Percentiles rank a stretch among this genome's conserved stretches.
Evolutionary conservation across 1,140 invertebrate species (phyloP).

Genomic region (Brachionus plicatilis): DNA sequence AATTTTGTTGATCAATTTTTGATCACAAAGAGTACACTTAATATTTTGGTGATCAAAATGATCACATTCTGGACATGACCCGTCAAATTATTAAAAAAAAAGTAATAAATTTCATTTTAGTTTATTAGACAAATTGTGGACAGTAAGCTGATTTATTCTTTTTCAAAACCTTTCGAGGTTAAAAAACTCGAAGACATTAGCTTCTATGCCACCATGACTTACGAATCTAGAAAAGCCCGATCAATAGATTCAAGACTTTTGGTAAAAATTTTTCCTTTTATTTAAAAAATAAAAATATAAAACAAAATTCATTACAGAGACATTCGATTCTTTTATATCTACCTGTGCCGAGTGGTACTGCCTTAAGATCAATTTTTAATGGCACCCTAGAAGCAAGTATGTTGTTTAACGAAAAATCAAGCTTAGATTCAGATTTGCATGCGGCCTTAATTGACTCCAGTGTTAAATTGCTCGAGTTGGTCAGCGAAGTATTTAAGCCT

Average conservation of each 20-base stretch:
- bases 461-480: slow-evolving; percentile 48
- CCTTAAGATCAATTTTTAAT: slow-evolving; percentile 48
- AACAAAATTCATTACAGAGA: slow-evolving; percentile 44
- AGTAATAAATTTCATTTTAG: slow-evolving; percentile 43
- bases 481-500: slow-evolving; percentile 49
- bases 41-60: too few species aligned
- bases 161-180: slow-evolving; percentile 54
- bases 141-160: slow-evolving; percentile 50
- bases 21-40: too few species aligned
- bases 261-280: slow-evolving; percentile 42
- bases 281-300: slow-evolving; percentile 22
- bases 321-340: slow-evolving; percentile 54
- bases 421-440: slow-evolving; percentile 52
- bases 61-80: too few species aligned
- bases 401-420: slow-evolving; percentile 48
- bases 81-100: too few species aligned
- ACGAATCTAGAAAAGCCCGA: slow-evolving; percentile 44
- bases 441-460: slow-evolving; percentile 51
- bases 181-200: slow-evolving; percentile 47
- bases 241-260: slow-evolving; percentile 49
- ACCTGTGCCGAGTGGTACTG: slow-evolving; percentile 48
- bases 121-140: slow-evolving; percentile 52
- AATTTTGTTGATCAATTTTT: too few species aligned
- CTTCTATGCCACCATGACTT: background rate
- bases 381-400: slow-evolving; percentile 47